Percentiles rank a stretch among this genome's conserved stretches.
Conservation (phyloP, 2,797 vertebrate genomes). For the Cercopithecus hamlyni region DNA sequence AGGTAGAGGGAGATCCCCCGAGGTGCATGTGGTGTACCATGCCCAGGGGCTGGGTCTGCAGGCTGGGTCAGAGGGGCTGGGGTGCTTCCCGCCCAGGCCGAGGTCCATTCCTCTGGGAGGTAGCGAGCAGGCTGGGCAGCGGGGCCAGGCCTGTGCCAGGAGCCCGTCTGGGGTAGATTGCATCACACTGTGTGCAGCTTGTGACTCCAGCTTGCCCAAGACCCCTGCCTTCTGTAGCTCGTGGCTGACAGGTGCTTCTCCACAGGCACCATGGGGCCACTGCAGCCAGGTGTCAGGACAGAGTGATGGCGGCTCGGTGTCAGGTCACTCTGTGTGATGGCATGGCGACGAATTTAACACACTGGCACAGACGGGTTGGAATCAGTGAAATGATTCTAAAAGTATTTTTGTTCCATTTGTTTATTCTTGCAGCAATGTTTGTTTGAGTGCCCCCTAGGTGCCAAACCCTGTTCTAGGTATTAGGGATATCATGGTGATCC, state of each 20-base stretch:
- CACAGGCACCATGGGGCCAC: neutral
- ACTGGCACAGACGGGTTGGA: neutral
- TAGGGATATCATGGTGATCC: neutral
- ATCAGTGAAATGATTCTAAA: neutral
- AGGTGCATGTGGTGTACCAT: neutral
- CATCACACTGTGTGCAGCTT: neutral
- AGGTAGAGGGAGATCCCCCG: neutral
- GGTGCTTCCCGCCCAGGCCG: neutral
- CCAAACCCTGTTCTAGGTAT: too few relatives aligned
- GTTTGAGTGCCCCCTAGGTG: neutral
- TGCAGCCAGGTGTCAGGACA: neutral
- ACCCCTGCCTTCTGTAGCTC: neutral
- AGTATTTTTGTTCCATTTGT: neutral
- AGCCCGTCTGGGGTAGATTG: neutral
- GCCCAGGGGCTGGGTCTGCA: neutral
- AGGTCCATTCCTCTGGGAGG: neutral
- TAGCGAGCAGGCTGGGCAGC: neutral
- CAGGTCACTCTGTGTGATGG: neutral
- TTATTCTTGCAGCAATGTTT: neutral
- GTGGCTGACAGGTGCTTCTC: neutral
- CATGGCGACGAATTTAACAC: neutral
- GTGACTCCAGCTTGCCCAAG: neutral
- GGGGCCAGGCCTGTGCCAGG: neutral
- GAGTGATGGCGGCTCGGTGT: neutral
- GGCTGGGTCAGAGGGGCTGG: neutral